Conservation (phyloP, 2,888 invertebrate species). For the Xanthorhoe designata region DNA sequence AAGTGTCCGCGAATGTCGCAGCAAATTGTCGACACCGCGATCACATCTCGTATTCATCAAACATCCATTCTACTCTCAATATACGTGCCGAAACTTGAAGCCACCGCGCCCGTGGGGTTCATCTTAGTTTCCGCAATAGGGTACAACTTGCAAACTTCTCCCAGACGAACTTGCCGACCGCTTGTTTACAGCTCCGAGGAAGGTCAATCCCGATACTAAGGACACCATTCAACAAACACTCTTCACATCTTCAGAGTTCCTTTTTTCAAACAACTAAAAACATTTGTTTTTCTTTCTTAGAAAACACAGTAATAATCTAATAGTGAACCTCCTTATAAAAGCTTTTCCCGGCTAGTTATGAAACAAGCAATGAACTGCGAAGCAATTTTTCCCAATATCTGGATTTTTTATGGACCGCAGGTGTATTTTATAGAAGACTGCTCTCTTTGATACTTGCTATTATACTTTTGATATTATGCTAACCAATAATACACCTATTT, state of each 20-base stretch:
- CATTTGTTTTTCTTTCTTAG: not conserved
- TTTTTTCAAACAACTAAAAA: constrained; percentile 11
- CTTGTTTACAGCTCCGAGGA: constrained; percentile 65
- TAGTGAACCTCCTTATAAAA: constrained; percentile 46
- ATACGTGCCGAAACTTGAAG: constrained; percentile 71
- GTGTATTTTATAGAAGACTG: constrained; percentile 72
- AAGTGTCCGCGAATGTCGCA: constrained; percentile 42
- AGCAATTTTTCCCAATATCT: constrained; percentile 62
- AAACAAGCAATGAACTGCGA: constrained; percentile 63
- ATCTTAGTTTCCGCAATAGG: constrained; percentile 71
- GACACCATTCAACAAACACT: constrained; percentile 10
- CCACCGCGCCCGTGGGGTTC: constrained; percentile 71
- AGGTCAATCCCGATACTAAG: constrained; percentile 54
- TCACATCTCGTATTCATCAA: constrained; percentile 75
- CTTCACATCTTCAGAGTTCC: not conserved
- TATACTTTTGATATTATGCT: constrained; percentile 61
- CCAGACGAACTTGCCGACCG: constrained; percentile 65
- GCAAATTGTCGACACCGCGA: constrained; percentile 55
- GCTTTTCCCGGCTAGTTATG: constrained; percentile 51
- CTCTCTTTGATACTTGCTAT: constrained; percentile 60
- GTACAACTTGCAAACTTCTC: constrained; percentile 66
- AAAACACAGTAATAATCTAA: constrained; percentile 39
- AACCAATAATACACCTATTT: constrained; percentile 7
- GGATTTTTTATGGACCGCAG: constrained; percentile 72
- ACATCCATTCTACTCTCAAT: constrained; percentile 74